Percentiles rank a stretch among this genome's conserved stretches.
These are phyloP conservation scores for Rhagonycha fulva DNA, from an alignment of 2,888 invertebrate species.

Conservation along the genomic window DNA sequence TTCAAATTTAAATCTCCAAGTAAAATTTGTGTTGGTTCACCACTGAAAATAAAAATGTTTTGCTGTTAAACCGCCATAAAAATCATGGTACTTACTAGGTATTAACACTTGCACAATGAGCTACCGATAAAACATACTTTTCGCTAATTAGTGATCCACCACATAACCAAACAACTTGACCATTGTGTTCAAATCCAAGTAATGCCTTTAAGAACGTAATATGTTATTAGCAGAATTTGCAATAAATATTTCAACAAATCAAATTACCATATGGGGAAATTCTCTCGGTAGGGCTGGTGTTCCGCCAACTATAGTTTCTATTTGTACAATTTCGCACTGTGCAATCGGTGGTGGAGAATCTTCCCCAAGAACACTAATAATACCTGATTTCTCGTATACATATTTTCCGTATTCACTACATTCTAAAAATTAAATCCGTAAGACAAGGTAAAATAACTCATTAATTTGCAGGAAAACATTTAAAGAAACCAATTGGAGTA, in stretches of 20 bases:
- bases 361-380: neutral
- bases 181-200: conserved; percentile 32
- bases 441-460: neutral
- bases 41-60: conserved; percentile 52
- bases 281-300: conserved; percentile 50
- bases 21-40: conserved; percentile 50
- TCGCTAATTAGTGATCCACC: conserved; percentile 64
- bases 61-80: no score
- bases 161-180: conserved; percentile 54
- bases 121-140: conserved; percentile 63
- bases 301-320: conserved; percentile 56
- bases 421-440: conserved; percentile 45
- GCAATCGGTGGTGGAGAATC: conserved; percentile 35
- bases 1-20: conserved; percentile 55
- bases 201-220: conserved; percentile 32
- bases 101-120: conserved; percentile 57
- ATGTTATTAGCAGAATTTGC: no score
- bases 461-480: no score
- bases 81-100: conserved; percentile 32
- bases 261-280: conserved; percentile 65
- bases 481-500: no score
- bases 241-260: neutral
- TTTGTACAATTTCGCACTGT: conserved; percentile 52
- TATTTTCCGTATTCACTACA: conserved; percentile 54
- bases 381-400: conserved; percentile 42